Conservation (phyloP, 2,888 invertebrate genomes). For the Galerucella pusilla region DNA sequence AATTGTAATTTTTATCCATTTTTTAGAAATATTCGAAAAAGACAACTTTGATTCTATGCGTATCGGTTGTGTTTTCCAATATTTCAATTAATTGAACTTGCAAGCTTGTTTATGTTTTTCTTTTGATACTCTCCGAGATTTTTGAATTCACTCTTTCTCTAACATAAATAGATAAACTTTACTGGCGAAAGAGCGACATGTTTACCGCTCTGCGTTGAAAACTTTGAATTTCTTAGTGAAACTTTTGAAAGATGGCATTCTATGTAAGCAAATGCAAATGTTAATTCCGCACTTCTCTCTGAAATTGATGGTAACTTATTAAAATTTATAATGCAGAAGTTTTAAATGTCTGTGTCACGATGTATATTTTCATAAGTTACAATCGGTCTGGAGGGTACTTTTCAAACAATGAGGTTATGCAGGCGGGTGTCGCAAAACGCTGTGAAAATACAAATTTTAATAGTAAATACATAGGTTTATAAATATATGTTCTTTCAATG, state of each 20-base stretch:
- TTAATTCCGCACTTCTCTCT: constrained; percentile 41
- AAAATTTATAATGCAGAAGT: constrained; percentile 50
- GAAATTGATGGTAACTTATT: constrained; percentile 46
- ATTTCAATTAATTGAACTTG: background rate
- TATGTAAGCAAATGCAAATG: constrained; percentile 43
- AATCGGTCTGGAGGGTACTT: background rate
- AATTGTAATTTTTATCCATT: too few relatives aligned
- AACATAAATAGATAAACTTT: constrained; percentile 17
- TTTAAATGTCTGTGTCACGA: constrained; percentile 30
- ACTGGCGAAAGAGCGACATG: constrained; percentile 33
- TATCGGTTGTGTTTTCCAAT: background rate
- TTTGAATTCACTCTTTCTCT: constrained; percentile 4
- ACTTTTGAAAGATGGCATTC: constrained; percentile 39
- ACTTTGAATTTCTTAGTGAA: constrained; percentile 42
- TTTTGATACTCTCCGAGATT: background rate
- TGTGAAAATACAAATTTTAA: background rate
- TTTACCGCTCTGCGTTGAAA: constrained; percentile 38
- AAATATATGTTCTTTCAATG: too few relatives aligned
- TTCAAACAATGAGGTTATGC: background rate
- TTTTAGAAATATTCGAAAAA: too few relatives aligned
- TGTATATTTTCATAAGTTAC: constrained; percentile 23
- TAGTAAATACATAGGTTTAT: too few relatives aligned
- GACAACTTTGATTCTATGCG: too few relatives aligned
- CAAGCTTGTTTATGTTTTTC: background rate
- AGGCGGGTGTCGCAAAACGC: background rate